Evolutionary conservation across 1,140 invertebrate genomes (phyloP), one percentile per base, ranked within the genome.

Genomic region (Ganaspis sp.): DNA sequence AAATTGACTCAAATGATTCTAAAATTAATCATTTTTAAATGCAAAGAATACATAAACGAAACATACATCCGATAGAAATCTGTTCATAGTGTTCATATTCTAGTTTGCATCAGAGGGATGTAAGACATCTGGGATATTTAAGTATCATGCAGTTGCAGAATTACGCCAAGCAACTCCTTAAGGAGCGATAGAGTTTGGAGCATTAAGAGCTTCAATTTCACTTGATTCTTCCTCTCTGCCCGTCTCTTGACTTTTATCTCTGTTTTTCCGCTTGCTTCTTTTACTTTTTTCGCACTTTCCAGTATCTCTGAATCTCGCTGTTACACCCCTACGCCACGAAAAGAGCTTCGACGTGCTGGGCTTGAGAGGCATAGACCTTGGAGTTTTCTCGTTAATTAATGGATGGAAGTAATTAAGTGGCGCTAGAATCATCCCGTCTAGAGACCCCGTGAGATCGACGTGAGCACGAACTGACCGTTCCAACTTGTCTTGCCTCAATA

Each of bases 301-400:
- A 23, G 58, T 64, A 34, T 29, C 58, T 64, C 58, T 29, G 58
- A 64, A 29, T 64, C 58, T 29, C 15, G 58, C 58, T 29, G 58
- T 34, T 64, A 64, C 23, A 34, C 58, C 15, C 58, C 23, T 12
- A 23, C 74, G 34, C 75, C 54, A 6, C 54, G 34, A 37, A 64
- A 73, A 45, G 58, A 69, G 58, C 23, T n/a, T 58, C 12, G n/a
- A 75, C 64, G 54, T 40, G 29, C 69, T 73, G 69, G 69, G 34
- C 37, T 73, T 40, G 74, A 70, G 26, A 37, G 70, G 15, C 37
- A 73, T 53, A 58, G 69, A 38, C 45, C 17, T 69, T 45, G 72
- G 76, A 79, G 73, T 83, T 83, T 78, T 76, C 81, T 74, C 70
- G 53, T 78, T 81, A 81, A 83, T 83, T 79, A 83, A 83, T 80